These are phyloP conservation scores for Thamnophis elegans DNA, from an alignment of 2,797 vertebrate genomes.

Conservation along the genomic window DNA sequence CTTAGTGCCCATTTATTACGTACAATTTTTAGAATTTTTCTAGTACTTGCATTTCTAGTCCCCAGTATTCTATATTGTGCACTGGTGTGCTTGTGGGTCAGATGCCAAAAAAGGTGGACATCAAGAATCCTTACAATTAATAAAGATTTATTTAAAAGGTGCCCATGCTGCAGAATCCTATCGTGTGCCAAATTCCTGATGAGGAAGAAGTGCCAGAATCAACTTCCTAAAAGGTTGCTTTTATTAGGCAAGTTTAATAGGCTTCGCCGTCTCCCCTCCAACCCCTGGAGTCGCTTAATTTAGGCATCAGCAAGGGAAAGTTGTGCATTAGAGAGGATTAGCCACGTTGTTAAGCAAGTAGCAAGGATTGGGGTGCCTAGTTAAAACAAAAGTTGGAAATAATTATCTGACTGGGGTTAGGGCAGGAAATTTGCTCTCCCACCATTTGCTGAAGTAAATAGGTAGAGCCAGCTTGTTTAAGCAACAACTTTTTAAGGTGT, in stretches of 20 bases:
- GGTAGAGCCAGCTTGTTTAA: neutral
- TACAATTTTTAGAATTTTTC: neutral
- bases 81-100: neutral
- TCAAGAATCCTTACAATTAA: neutral
- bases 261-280: neutral
- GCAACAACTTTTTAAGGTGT: neutral
- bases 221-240: neutral
- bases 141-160: neutral
- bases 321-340: neutral
- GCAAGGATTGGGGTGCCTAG: neutral
- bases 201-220: neutral
- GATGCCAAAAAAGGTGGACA: neutral
- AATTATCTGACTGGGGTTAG: neutral
- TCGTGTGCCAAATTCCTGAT: neutral
- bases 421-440: neutral
- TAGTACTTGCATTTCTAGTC: neutral
- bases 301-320: neutral
- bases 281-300: neutral
- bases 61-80: neutral
- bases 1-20: neutral
- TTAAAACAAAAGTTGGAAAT: neutral
- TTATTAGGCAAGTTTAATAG: neutral
- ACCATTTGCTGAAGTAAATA: neutral
- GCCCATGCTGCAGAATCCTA: neutral
- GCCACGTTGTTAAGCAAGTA: neutral